Evolutionary conservation across 1,140 invertebrate genomes (phyloP).

Genomic region (roundworm (Caenorhabditis elegans)): WBcel235 BX284605.5:12604501-12605000

Average conservation of each 20-base stretch:
- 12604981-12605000: constrained; percentile 77
- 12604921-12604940: constrained; percentile 71
- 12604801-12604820: constrained; percentile 76
- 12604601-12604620: constrained; percentile 39
- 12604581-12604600: constrained; percentile 46
- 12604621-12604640: constrained; percentile 71
- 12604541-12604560: neutral
- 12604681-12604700: constrained; percentile 69
- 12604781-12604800: constrained; percentile 77
- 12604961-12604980: constrained; percentile 74
- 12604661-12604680: constrained; percentile 75
- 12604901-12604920: constrained; percentile 79
- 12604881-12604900: constrained; percentile 70
- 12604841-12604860: constrained; percentile 28
- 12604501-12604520: neutral
- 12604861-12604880: constrained; percentile 54
- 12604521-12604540: neutral
- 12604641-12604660: constrained; percentile 77
- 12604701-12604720: neutral
- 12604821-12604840: constrained; percentile 68
- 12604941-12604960: constrained; percentile 77
- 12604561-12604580: neutral
- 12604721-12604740: constrained; percentile 74
- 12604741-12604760: constrained; percentile 77
- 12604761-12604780: constrained; percentile 71